Evolutionary conservation across 2,113 vertebrate species (phyloP), one percentile per base, ranked within the genome.

Genomic region (Tinamus guttatus): DNA sequence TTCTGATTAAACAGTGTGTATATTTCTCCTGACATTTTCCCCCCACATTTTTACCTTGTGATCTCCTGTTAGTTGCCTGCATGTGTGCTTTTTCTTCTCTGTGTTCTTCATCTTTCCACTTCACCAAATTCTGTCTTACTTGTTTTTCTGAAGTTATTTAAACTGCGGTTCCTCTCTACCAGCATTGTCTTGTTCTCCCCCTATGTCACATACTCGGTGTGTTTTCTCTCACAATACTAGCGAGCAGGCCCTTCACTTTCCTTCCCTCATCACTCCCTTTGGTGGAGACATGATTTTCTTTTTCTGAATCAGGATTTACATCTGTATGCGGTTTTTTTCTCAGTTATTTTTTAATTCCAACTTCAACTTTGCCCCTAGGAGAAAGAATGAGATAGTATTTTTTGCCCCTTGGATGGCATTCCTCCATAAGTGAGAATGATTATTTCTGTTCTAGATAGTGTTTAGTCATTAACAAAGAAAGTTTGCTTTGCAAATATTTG

Each of bases 401-500:
- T 81, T 89, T 89, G 51, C 34, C 45, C 59, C 62, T 94, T 92
- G 58, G 43, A 73, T 91, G 52, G 47, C 87, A 94, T 94, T 94
- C 78, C 27, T 47, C 62, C 88, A 52, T 78, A 75, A 78, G 88
- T 47, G 51, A 92, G 34, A 25, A 81, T 76, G 15, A 62, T 92
- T 79, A 63, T 87, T 94, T 92, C 62, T 92, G 70, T 76, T 93
- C 84, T 76, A 58, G 69, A 17, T 58, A 65, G n/a, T 91, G 77
- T 85, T 94, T 87, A 91, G 91, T 87, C 58, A 96, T 96, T 95
- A 95, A 91, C 74, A 79, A 84, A 76, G 81, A 82, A 47, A 92
- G 63, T 91, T 95, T 89, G 69, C 88, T 88, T 82, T 87, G 74
- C 86, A 95, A 95, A 92, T 94, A 94, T 92, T 96, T 95, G 75